Percentiles rank a stretch among this genome's conserved stretches.
These are phyloP conservation scores for Orthosia gracilis DNA, from an alignment of 2,888 invertebrate genomes.

Conservation along the genomic window DNA sequence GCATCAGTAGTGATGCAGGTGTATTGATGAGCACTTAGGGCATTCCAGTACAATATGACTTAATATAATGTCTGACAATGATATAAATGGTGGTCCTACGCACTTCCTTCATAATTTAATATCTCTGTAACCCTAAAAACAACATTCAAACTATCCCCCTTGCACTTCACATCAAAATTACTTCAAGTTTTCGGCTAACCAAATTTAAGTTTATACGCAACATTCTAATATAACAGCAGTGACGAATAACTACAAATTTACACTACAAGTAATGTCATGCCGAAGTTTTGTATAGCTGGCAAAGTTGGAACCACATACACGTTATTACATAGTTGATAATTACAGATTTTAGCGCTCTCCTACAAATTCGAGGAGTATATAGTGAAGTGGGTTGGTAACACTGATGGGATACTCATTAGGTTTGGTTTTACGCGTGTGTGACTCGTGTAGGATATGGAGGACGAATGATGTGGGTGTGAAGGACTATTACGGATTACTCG, in stretches of 20 bases:
- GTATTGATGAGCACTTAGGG: no score
- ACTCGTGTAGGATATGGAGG: no score
- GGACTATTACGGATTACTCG: neutral
- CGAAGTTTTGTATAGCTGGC: conserved; percentile 51
- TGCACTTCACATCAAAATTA: conserved; percentile 28
- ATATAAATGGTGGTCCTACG: neutral
- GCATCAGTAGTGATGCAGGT: neutral
- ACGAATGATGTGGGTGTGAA: no score
- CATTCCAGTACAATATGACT: no score
- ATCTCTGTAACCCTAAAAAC: neutral
- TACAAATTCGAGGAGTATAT: conserved; percentile 20
- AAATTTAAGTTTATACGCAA: conserved; percentile 43
- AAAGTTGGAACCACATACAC: conserved; percentile 51
- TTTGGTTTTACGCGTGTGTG: conserved; percentile 7
- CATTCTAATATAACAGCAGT: conserved; percentile 37
- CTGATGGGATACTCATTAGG: conserved; percentile 15
- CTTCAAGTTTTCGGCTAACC: conserved; percentile 43
- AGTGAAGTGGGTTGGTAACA: neutral
- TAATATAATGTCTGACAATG: no score
- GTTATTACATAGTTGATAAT: conserved; percentile 60
- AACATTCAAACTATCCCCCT: conserved; percentile 2
- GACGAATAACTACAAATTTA: conserved; percentile 56
- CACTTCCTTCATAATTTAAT: neutral
- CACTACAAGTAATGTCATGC: conserved; percentile 35
- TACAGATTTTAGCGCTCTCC: conserved; percentile 51